Evolutionary conservation across 2,797 vertebrate species (phyloP).

Genomic region (Falco rusticolus): DNA sequence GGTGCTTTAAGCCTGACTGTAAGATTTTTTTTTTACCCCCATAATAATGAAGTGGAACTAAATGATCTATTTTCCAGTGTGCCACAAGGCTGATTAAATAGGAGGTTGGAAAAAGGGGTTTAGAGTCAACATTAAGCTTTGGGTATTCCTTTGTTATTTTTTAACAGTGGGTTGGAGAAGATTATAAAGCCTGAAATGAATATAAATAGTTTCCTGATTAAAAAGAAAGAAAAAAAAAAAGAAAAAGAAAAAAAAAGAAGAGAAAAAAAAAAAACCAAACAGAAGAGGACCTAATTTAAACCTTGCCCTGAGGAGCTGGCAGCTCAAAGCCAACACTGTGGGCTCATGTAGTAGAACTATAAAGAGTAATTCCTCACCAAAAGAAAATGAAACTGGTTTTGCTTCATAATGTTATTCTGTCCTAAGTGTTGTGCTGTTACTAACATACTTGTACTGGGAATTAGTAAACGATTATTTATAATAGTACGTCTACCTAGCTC

Average conservation of each 20-base stretch:
- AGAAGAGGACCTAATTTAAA: slow-evolving; percentile 31
- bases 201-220: slow-evolving; percentile 6
- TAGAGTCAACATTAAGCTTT: slow-evolving; percentile 48
- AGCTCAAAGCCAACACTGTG: background rate
- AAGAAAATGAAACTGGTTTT: background rate
- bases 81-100: slow-evolving; percentile 49
- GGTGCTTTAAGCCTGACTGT: slow-evolving; percentile 13
- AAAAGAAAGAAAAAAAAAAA: background rate
- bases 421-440: background rate
- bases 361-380: background rate
- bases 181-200: slow-evolving; percentile 54
- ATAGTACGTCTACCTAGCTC: background rate
- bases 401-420: background rate
- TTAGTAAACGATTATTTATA: background rate
- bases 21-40: background rate
- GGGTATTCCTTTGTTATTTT: slow-evolving; percentile 44
- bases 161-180: slow-evolving; percentile 19
- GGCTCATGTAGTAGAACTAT: background rate
- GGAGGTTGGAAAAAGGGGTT: background rate
- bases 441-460: background rate
- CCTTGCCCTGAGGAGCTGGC: slow-evolving; percentile 20
- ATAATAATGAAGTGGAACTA: slow-evolving; percentile 45
- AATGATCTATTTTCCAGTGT: slow-evolving; percentile 37
- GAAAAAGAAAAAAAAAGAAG: background rate
- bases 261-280: background rate